phyloP scores from a whole-genome alignment of 2,888 invertebrate species.

The Fragum sueziense region DNA sequence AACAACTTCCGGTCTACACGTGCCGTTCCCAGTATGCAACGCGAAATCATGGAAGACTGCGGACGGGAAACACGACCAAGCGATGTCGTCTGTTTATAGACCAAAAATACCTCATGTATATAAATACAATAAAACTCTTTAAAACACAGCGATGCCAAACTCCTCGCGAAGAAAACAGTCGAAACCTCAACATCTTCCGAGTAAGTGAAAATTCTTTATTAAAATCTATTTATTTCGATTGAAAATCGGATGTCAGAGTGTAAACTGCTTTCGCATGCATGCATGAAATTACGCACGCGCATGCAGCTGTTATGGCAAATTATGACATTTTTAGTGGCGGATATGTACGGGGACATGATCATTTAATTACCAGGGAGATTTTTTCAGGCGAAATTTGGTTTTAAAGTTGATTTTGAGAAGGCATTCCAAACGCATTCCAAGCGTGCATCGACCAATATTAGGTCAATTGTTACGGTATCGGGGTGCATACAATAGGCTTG shows the following conservation, averaged over 20 bases:
- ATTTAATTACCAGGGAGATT: neutral
- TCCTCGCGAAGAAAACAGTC: conserved; percentile 77
- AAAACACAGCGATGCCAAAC: conserved; percentile 62
- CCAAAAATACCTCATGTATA: conserved; percentile 64
- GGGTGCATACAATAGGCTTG: conserved; percentile 39
- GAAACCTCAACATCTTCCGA: conserved; percentile 73
- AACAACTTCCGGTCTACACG: conserved; percentile 61
- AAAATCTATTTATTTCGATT: conserved; percentile 5
- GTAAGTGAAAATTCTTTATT: conserved; percentile 61
- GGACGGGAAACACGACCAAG: conserved; percentile 68
- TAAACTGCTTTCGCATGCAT: conserved; percentile 71
- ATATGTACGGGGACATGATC: neutral
- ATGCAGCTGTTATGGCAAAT: conserved; percentile 43
- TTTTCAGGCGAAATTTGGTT: neutral
- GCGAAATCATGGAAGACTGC: conserved; percentile 72
- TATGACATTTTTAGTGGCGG: neutral
- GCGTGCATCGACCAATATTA: conserved; percentile 53
- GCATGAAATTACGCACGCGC: conserved; percentile 77
- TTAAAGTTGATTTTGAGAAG: neutral
- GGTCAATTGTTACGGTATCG: conserved; percentile 22
- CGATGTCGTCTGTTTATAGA: conserved; percentile 68
- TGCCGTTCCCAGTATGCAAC: conserved; percentile 67
- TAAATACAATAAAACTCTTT: conserved; percentile 54
- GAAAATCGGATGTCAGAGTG: conserved; percentile 53
- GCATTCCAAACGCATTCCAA: conserved; percentile 46